These are phyloP conservation scores for Oscheius onirici DNA, from an alignment of 2,888 invertebrate species.

Conservation along the genomic window DNA sequence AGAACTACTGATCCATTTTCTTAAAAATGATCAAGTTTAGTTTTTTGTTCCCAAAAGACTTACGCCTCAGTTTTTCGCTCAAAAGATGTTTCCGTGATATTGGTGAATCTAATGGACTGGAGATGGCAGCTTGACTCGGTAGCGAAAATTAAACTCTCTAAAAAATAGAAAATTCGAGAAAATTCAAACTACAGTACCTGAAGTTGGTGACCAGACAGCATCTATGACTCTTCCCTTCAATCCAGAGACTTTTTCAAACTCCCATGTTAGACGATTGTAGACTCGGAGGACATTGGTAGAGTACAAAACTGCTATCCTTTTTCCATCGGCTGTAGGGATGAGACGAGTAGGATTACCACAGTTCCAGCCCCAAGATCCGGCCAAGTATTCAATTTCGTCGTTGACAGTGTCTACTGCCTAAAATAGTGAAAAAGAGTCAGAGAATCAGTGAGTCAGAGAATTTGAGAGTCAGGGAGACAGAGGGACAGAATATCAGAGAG, in stretches of 20 bases:
- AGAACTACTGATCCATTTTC: conserved; percentile 11
- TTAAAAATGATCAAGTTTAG: not conserved
- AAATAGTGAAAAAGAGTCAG: not conserved
- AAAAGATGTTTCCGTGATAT: not conserved
- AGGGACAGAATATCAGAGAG: too few species aligned
- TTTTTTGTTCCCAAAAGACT: not conserved
- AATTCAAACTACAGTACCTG: too few species aligned
- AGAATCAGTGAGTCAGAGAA: not conserved
- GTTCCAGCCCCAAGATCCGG: conserved; percentile 14
- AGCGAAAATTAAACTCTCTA: conserved; percentile 16
- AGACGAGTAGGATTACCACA: conserved; percentile 1
- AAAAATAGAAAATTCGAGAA: too few species aligned
- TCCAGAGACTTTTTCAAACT: conserved; percentile 4
- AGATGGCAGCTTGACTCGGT: conserved; percentile 15
- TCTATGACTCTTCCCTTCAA: conserved; percentile 21
- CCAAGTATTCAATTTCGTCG: conserved; percentile 21
- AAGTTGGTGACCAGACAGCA: conserved; percentile 19
- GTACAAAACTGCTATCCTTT: conserved; percentile 17
- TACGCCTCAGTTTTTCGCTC: conserved; percentile 6
- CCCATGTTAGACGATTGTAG: conserved; percentile 22
- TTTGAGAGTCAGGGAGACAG: not conserved
- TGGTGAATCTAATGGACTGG: not conserved
- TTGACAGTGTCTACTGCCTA: conserved; percentile 10
- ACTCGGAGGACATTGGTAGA: conserved; percentile 12
- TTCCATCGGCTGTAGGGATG: conserved; percentile 18